Conservation (phyloP, 2,113 vertebrate genomes). For the Anser brachyrhynchus region DNA sequence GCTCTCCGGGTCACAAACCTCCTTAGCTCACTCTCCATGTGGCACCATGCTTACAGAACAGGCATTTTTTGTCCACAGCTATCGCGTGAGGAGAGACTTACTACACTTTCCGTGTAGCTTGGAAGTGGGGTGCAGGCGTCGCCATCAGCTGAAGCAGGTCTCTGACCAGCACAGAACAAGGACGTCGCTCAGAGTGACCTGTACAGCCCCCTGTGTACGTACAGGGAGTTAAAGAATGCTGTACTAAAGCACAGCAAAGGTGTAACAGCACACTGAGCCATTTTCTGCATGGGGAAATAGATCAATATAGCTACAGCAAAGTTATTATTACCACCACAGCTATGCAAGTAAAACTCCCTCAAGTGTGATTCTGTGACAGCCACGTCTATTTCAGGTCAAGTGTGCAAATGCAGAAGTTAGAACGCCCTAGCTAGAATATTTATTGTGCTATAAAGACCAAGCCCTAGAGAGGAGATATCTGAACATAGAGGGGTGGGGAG, state of each 20-base stretch:
- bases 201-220: fast-evolving
- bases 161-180: background rate
- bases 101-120: background rate
- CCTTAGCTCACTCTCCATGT: background rate
- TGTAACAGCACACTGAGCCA: background rate
- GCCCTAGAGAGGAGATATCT: background rate
- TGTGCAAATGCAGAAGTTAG: background rate
- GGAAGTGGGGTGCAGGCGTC: background rate
- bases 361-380: background rate
- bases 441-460: background rate
- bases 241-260: background rate
- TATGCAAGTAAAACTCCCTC: background rate
- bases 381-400: background rate
- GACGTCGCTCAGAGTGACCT: background rate
- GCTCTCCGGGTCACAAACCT: background rate
- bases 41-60: background rate
- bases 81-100: background rate
- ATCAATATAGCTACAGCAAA: background rate
- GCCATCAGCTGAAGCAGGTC: background rate
- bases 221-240: background rate
- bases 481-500: fast-evolving
- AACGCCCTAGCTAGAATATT: fast-evolving
- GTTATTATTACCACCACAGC: background rate
- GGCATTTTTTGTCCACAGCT: too few species aligned
- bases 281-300: fast-evolving